Evolutionary conservation across 2,113 vertebrate species (phyloP).

Genomic region (Etheostoma cragini): DNA sequence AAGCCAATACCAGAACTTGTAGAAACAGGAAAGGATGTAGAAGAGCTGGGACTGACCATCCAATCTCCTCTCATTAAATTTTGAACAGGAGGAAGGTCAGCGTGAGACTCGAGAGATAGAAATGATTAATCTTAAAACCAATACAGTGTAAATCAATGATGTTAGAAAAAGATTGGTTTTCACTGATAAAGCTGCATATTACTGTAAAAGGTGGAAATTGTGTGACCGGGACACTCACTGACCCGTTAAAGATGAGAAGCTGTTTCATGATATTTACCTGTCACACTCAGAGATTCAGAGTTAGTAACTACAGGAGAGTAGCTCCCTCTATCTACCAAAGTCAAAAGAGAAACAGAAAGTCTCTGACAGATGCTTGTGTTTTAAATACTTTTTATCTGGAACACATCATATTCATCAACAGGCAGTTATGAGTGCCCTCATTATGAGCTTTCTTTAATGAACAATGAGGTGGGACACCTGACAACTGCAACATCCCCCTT

Average conservation of each 20-base stretch:
- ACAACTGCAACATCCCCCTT: background rate
- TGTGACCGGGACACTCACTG: background rate
- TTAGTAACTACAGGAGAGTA: constrained; percentile 60
- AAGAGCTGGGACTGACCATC: constrained; percentile 3
- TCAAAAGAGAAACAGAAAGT: constrained; percentile 45
- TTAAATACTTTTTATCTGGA: background rate
- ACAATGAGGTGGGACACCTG: background rate
- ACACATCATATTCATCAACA: background rate
- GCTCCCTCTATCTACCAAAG: constrained; percentile 77
- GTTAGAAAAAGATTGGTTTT: constrained; percentile 19
- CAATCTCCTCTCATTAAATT: constrained; percentile 71
- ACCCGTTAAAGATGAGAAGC: constrained; percentile 1
- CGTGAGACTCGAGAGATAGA: background rate
- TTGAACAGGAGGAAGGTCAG: constrained; percentile 46
- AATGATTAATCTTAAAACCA: constrained; percentile 38
- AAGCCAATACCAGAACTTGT: constrained; percentile 41
- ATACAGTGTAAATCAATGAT: constrained; percentile 6
- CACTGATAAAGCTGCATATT: background rate
- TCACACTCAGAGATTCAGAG: constrained; percentile 28
- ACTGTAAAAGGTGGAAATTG: constrained; percentile 19
- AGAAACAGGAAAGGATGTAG: constrained; percentile 24
- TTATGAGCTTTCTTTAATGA: background rate
- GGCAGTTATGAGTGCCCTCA: background rate
- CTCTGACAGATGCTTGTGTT: background rate
- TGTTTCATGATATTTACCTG: constrained; percentile 39